These are phyloP conservation scores for Diorhabda carinulata DNA, from an alignment of 1,140 invertebrate genomes.

Conservation along the genomic window DNA sequence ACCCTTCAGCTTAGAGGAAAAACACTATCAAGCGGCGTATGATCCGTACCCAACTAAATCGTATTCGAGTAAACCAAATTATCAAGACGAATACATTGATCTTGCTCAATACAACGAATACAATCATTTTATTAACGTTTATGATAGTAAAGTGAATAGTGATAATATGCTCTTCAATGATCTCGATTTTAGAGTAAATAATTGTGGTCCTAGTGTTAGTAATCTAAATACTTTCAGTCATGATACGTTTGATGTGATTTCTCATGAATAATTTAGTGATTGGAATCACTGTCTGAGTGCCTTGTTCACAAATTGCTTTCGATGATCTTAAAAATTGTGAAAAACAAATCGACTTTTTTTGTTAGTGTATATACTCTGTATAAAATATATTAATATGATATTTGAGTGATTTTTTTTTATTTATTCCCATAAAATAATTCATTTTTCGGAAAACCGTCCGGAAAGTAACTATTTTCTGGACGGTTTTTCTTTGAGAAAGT, in stretches of 20 bases:
- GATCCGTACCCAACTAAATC: conserved; percentile 27
- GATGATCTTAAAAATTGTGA: conserved; percentile 25
- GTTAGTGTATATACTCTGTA: conserved; percentile 26
- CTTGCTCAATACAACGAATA: conserved; percentile 38
- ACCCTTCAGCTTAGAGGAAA: conserved; percentile 20
- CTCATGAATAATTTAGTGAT: conserved; percentile 22
- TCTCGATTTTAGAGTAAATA: conserved; percentile 39
- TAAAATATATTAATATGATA: conserved; percentile 25
- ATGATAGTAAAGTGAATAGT: conserved; percentile 33
- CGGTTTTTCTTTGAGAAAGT: too few relatives aligned
- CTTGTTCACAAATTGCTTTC: conserved; percentile 30
- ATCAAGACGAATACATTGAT: conserved; percentile 37
- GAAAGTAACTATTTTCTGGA: too few relatives aligned
- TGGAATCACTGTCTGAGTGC: conserved; percentile 25
- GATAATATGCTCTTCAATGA: conserved; percentile 34
- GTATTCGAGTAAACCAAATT: conserved; percentile 23
- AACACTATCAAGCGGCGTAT: conserved; percentile 28
- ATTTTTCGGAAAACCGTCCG: too few relatives aligned
- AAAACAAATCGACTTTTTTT: conserved; percentile 15
- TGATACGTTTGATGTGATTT: conserved; percentile 30
- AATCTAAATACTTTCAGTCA: conserved; percentile 28
- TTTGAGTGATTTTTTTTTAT: conserved; percentile 8
- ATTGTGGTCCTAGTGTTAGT: conserved; percentile 22
- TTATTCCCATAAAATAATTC: background rate
- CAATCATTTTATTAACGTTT: conserved; percentile 35